phyloP scores from a whole-genome alignment of 35 echinoderm and acorn worm genomes.

The Heliocidaris erythrogramma region DNA sequence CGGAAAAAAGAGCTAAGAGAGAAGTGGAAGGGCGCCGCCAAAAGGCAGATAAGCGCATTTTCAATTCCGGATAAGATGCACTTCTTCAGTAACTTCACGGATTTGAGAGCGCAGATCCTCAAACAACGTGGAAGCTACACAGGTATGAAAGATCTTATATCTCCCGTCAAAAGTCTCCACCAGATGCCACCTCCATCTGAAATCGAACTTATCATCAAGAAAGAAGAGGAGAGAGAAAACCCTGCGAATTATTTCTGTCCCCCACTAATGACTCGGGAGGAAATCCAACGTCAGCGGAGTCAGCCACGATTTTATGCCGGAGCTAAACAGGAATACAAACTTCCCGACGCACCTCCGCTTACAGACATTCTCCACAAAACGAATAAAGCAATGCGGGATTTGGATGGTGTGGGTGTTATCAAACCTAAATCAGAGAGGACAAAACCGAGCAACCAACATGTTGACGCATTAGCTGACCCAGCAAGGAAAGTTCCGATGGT shows the following conservation, averaged over 20 bases:
- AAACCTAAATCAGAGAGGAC: neutral
- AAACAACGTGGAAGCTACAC: constrained; percentile 47
- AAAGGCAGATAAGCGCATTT: constrained; percentile 62
- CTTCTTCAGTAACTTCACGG: constrained; percentile 78
- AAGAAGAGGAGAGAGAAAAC: constrained; percentile 63
- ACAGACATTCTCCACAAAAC: constrained; percentile 45
- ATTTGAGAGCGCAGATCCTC: constrained; percentile 72
- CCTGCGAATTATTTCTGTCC: constrained; percentile 79
- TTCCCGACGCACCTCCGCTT: constrained; percentile 65
- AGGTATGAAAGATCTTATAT: neutral
- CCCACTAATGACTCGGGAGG: constrained; percentile 63
- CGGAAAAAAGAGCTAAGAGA: constrained; percentile 1
- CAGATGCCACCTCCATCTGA: constrained; percentile 49
- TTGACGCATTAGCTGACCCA: neutral
- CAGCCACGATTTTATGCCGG: constrained; percentile 94
- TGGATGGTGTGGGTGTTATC: neutral
- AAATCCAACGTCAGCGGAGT: constrained; percentile 63
- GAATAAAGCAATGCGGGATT: constrained; percentile 23
- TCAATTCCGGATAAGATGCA: constrained; percentile 56
- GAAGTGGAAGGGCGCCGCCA: constrained; percentile 20
- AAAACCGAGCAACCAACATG: neutral
- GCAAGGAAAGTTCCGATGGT: neutral
- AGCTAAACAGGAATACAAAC: constrained; percentile 53
- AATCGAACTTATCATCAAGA: constrained; percentile 66
- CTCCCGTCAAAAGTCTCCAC: neutral